Conservation (phyloP, 2,888 invertebrate species). For the Papilio elwesi region DNA sequence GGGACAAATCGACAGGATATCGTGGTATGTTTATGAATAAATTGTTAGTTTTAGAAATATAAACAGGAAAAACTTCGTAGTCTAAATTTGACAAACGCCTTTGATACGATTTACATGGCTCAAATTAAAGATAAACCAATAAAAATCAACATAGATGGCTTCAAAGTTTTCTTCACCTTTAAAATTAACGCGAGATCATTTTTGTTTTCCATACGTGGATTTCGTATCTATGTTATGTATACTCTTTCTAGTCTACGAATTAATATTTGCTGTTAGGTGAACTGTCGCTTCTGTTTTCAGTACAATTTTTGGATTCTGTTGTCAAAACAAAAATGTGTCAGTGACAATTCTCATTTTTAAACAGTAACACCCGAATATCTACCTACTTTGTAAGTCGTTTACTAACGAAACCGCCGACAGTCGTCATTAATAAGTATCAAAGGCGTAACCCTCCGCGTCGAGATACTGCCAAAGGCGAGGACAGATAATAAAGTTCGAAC, state of each 20-base stretch:
- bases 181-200: no score
- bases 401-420: slow-evolving; percentile 40
- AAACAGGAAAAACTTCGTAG: background rate
- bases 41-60: background rate
- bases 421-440: slow-evolving; percentile 46
- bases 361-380: background rate
- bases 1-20: background rate
- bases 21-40: background rate
- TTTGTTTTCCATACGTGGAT: no score
- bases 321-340: no score
- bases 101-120: background rate
- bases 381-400: slow-evolving; percentile 17
- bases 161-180: no score
- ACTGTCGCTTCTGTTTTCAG: no score
- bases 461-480: slow-evolving; percentile 72
- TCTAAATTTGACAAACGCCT: slow-evolving; percentile 2
- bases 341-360: no score
- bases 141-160: no score
- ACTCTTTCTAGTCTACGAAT: no score
- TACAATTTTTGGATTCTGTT: no score
- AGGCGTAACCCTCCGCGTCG: slow-evolving; percentile 51
- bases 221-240: no score
- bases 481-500: slow-evolving; percentile 72
- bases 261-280: no score
- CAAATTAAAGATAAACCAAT: background rate